Base-by-base conservation (phyloP, 2,888 invertebrate genomes). In the Drosophila setosimentum region DNA sequence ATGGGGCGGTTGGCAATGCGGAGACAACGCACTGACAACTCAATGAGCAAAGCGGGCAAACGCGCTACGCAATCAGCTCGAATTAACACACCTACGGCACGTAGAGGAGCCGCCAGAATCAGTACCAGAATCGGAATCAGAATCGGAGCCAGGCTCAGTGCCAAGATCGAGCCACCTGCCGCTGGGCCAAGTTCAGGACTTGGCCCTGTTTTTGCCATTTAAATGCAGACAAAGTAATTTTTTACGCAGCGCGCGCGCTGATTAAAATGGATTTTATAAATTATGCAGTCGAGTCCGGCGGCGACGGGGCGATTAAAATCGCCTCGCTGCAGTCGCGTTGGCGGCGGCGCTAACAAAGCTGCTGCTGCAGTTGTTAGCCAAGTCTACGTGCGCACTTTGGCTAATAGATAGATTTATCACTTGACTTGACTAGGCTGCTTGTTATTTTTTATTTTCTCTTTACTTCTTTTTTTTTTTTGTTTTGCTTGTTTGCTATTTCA, bases 361-460 rank as follows among this genome's bases (percentile, higher is more conserved):
- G 29, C 16, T 73, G 33, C 69, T 18, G 29, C 33, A 48, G 30
- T 48, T 67, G 64, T 57, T 78, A 40, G 24, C 48, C 45, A 51
- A 10, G 49, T 55, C 64, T 77, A 76, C 77, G 77, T 76, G 80
- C 75, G 66, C 83, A 84, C 76, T 72, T 83, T 82, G 90, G 75
- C 85, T 91, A 91, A 91, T 91, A 91, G 91, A 91, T 90, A 91
- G 91, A 91, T 91, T 91, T 90, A 91, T 91, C 85, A 82, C 85
- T 61, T 68, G 61, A 73, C 57, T 69, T 68, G 63, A 73, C 57
- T 68, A 68, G 77, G 71, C 83, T 71, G 80, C 67, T 69, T 74
- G 65, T 75, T 8, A 16, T 45, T 45, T 8, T 16, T 33, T 33
- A 11, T 73, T 82, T 78, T 75, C 62, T 27, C 70, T 66, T 54